Evolutionary conservation across 2,888 invertebrate species (phyloP).

Genomic region (Anaspis maculata): DNA sequence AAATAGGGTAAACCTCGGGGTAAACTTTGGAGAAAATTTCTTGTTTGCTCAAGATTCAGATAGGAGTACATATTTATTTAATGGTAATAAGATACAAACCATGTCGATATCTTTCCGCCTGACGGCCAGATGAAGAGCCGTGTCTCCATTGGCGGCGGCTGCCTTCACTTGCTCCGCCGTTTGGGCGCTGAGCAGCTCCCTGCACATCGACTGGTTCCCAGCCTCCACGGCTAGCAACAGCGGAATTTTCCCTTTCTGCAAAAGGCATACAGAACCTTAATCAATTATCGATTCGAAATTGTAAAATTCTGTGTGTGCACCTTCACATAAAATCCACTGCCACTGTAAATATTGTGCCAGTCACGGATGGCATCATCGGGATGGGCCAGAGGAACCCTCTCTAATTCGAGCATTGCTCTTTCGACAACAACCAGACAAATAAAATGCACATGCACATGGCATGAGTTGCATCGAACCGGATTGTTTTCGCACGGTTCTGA

Average conservation of each 20-base stretch:
- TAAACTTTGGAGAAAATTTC: no score
- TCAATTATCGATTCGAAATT: constrained; percentile 3
- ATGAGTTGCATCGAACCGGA: background rate
- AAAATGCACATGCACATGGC: background rate
- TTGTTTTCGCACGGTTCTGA: background rate
- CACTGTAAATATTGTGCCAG: constrained; percentile 12
- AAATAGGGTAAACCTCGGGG: no score
- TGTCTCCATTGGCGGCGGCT: constrained; percentile 79
- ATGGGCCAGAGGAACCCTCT: no score
- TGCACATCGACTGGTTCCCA: constrained; percentile 91
- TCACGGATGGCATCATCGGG: constrained; percentile 11
- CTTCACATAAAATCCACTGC: no score
- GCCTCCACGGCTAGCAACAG: constrained; percentile 89
- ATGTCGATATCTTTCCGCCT: constrained; percentile 86
- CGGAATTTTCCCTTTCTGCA: constrained; percentile 86
- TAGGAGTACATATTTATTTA: no score
- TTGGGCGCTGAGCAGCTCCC: constrained; percentile 82
- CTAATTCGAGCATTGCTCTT: constrained; percentile 16
- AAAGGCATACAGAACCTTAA: background rate
- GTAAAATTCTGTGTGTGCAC: no score
- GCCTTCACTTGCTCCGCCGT: constrained; percentile 83
- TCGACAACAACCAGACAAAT: constrained; percentile 2
- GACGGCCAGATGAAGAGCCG: constrained; percentile 92
- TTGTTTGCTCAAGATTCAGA: no score
- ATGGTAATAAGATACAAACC: no score